phyloP scores from a whole-genome alignment of 2,797 vertebrate genomes.

The Artibeus lituratus region DNA sequence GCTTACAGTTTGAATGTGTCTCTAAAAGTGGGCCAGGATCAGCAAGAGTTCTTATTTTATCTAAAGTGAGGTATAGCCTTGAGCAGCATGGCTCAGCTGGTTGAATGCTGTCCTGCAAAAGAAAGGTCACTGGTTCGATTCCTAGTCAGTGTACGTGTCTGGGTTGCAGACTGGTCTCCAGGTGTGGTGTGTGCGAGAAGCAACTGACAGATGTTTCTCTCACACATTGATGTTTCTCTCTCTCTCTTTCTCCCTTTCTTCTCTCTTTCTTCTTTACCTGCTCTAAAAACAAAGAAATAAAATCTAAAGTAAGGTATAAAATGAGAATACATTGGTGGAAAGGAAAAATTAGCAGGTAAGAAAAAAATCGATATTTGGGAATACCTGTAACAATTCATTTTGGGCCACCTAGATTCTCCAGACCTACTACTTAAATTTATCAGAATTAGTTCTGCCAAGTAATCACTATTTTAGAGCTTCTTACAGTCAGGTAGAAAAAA shows the following conservation, averaged over 20 bases:
- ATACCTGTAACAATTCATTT: not conserved
- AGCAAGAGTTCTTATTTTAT: slow-evolving; percentile 57
- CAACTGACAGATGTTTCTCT: not conserved
- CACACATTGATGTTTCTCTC: not conserved
- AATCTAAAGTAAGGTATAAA: slow-evolving; percentile 52
- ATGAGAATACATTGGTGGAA: not conserved
- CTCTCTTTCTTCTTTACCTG: not conserved
- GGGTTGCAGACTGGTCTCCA: not conserved
- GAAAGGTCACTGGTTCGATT: not conserved
- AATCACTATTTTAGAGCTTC: not conserved
- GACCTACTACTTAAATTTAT: not conserved
- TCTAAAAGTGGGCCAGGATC: slow-evolving; percentile 57
- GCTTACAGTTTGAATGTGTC: slow-evolving; percentile 38
- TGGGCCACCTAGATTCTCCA: not conserved
- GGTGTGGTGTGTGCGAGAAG: not conserved
- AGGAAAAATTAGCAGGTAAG: not conserved
- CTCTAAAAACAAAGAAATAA: not conserved
- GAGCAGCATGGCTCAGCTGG: not conserved
- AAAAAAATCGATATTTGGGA: not conserved
- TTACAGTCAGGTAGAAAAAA: not conserved
- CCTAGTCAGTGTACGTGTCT: not conserved
- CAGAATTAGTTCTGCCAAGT: not conserved
- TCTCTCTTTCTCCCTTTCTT: not conserved
- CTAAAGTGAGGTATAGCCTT: slow-evolving; percentile 39
- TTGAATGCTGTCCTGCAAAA: not conserved